Evolutionary conservation across 2,797 vertebrate genomes (phyloP).

Genomic region (Coracias cyanogaster): DNA sequence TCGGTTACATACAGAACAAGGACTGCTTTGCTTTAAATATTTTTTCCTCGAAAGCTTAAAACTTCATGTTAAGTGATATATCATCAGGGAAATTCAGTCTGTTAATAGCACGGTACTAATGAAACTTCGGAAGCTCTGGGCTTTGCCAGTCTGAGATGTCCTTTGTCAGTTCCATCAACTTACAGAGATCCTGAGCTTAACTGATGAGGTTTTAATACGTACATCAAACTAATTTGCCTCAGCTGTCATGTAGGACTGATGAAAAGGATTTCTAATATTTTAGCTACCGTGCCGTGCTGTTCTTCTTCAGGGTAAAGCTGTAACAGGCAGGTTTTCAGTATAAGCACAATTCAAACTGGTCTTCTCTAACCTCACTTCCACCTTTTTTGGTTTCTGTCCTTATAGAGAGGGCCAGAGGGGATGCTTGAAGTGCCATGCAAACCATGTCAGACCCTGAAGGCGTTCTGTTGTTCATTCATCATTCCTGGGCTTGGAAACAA

Average conservation of each 20-base stretch:
- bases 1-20: too few relatives aligned
- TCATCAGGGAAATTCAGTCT: not conserved
- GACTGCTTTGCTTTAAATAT: not conserved
- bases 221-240: not conserved
- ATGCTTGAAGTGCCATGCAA: not conserved
- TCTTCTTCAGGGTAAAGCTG: not conserved
- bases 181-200: not conserved
- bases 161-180: not conserved
- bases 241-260: not conserved
- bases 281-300: not conserved
- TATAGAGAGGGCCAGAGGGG: not conserved
- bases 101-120: not conserved
- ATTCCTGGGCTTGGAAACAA: constrained; percentile 18
- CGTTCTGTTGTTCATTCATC: not conserved
- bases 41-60: not conserved
- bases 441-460: not conserved
- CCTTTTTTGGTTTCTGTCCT: not conserved
- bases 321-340: not conserved
- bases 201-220: not conserved
- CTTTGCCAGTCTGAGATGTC: not conserved
- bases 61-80: not conserved
- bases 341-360: not conserved
- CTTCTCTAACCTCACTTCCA: not conserved
- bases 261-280: not conserved
- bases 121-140: not conserved